phyloP scores from a whole-genome alignment of 2,888 invertebrate species.

The Baccha elongata region DNA sequence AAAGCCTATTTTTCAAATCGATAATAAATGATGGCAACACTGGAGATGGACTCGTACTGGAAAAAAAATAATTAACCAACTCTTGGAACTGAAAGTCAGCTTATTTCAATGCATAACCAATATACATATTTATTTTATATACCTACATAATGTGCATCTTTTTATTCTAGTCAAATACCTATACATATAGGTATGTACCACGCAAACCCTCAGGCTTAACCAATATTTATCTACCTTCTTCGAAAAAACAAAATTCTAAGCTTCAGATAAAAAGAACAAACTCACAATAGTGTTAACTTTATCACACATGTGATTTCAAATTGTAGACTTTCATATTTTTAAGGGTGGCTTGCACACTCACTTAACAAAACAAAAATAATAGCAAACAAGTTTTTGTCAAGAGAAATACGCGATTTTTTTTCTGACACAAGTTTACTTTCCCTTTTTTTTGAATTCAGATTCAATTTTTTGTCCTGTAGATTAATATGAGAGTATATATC shows the following conservation, averaged over 20 bases:
- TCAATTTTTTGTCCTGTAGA: constrained; percentile 40
- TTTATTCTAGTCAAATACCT: no score
- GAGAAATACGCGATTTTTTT: constrained; percentile 44
- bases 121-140: no score
- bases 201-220: no score
- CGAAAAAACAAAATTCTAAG: background rate
- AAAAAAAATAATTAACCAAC: no score
- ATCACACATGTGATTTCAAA: constrained; percentile 14
- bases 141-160: no score
- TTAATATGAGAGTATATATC: constrained; percentile 34
- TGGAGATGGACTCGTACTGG: no score
- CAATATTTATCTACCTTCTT: background rate
- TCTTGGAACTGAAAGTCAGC: no score
- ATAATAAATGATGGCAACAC: no score
- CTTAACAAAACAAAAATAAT: constrained; percentile 13
- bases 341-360: constrained; percentile 25
- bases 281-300: constrained; percentile 14
- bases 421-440: constrained; percentile 63
- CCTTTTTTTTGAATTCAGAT: constrained; percentile 28
- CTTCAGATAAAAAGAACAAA: background rate
- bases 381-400: constrained; percentile 56
- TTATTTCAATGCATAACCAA: no score
- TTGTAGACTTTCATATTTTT: constrained; percentile 32
- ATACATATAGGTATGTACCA: no score
- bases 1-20: no score